A percentile compares a stretch with the other conserved stretches of the same genome.
phyloP scores from a whole-genome alignment of 2,888 invertebrate genomes.

The Drosophila villosipedis region DNA sequence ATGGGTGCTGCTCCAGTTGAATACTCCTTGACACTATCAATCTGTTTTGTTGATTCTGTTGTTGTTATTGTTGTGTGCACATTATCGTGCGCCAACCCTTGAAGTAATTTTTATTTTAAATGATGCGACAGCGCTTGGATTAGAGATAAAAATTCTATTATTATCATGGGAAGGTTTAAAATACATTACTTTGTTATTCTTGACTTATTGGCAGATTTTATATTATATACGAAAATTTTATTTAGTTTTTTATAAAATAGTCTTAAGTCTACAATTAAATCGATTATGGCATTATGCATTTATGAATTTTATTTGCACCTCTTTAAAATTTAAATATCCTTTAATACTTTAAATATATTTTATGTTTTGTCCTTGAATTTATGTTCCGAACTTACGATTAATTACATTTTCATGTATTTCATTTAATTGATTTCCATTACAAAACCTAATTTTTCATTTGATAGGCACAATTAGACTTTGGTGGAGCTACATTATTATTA shows the following conservation, averaged over 20 bases:
- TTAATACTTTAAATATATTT: not conserved
- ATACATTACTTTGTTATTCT: not conserved
- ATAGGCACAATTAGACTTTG: not conserved
- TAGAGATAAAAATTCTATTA: constrained; percentile 30
- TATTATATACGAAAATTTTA: not conserved
- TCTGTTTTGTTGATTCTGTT: constrained; percentile 51
- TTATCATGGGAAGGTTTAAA: constrained; percentile 18
- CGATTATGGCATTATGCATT: no score
- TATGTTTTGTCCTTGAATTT: not conserved
- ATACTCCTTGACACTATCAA: constrained; percentile 67
- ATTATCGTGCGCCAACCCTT: constrained; percentile 49
- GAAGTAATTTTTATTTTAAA: constrained; percentile 29
- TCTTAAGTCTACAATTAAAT: not conserved
- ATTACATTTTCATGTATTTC: not conserved
- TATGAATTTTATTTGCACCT: not conserved
- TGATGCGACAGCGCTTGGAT: constrained; percentile 29
- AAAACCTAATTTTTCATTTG: not conserved
- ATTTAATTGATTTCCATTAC: not conserved
- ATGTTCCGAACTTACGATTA: not conserved
- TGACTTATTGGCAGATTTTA: not conserved
- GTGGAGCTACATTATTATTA: not conserved
- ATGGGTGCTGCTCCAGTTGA: constrained; percentile 53
- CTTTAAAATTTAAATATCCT: not conserved
- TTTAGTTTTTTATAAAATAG: not conserved
- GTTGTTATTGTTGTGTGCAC: constrained; percentile 14